Conservation (phyloP, 2,888 invertebrate species). For the Lypha dubia region DNA sequence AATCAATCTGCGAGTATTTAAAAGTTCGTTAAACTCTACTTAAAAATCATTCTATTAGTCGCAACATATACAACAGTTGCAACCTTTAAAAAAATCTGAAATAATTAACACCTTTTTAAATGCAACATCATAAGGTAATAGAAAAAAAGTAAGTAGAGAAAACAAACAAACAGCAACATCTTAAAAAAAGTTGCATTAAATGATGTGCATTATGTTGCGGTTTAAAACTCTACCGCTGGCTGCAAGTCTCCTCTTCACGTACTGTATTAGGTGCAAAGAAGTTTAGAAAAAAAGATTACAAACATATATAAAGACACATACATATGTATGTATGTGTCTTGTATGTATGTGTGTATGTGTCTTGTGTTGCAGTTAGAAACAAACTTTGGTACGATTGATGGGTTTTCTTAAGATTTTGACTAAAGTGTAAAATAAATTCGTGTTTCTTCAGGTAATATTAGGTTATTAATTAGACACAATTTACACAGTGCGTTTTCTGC, state of each 20-base stretch:
- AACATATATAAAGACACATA: too few species aligned
- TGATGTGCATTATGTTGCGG: slow-evolving; percentile 46
- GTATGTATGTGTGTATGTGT: too few species aligned
- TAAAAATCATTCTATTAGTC: slow-evolving; percentile 27
- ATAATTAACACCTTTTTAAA: slow-evolving; percentile 65
- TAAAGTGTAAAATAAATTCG: background rate
- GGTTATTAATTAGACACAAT: too few species aligned
- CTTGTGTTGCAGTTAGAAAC: slow-evolving; percentile 5
- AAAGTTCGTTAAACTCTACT: slow-evolving; percentile 54
- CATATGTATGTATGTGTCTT: too few species aligned
- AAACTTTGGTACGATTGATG: background rate
- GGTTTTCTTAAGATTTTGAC: background rate
- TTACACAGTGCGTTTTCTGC: too few species aligned
- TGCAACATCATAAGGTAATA: slow-evolving; percentile 37
- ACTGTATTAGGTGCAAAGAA: background rate
- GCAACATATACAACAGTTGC: slow-evolving; percentile 32
- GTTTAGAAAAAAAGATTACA: background rate
- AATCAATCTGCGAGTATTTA: background rate
- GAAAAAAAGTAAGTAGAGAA: background rate
- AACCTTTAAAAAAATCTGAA: slow-evolving; percentile 48
- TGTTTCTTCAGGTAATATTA: too few species aligned
- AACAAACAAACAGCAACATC: slow-evolving; percentile 13
- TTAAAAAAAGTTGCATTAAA: slow-evolving; percentile 34
- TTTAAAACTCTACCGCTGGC: background rate
- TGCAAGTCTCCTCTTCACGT: background rate